A percentile compares a stretch with the other conserved stretches of the same genome.
These are phyloP conservation scores for Drosophila truncata DNA, from an alignment of 1,140 invertebrate species.

Conservation along the genomic window DNA sequence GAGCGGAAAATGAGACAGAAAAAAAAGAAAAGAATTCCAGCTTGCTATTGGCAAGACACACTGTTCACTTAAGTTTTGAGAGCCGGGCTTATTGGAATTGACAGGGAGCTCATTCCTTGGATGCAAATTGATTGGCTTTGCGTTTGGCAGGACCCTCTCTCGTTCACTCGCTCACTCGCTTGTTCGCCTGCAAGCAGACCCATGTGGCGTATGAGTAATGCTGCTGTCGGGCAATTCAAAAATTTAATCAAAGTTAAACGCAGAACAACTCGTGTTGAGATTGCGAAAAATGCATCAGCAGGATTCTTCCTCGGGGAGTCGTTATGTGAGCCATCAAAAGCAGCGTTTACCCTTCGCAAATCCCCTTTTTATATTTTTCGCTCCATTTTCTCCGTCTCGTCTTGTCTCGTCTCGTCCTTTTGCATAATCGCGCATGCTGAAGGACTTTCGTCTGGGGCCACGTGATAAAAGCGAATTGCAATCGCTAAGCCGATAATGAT, in stretches of 20 bases:
- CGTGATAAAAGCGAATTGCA: conserved; percentile 50
- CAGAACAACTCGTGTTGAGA: conserved; percentile 1
- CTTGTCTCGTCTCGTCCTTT: conserved; percentile 1
- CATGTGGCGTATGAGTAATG: conserved; percentile 32
- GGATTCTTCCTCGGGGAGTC: conserved; percentile 17
- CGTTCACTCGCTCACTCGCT: neutral
- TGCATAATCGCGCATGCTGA: conserved; percentile 35
- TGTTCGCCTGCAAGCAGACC: neutral
- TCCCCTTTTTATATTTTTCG: neutral
- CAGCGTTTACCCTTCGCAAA: conserved; percentile 25
- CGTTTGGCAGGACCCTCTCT: neutral
- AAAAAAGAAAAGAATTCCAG: conserved; percentile 1
- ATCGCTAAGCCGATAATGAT: conserved; percentile 38
- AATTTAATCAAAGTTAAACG: conserved; percentile 54
- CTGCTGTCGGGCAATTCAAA: neutral
- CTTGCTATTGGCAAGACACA: conserved; percentile 20
- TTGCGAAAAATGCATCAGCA: conserved; percentile 7
- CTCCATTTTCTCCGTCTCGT: neutral
- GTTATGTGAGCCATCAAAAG: conserved; percentile 32
- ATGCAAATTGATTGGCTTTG: conserved; percentile 65
- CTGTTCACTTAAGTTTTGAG: conserved; percentile 43
- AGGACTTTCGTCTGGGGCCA: conserved; percentile 43
- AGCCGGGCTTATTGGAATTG: conserved; percentile 61
- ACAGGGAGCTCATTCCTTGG: conserved; percentile 37
- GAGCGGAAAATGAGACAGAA: conserved; percentile 2